These are phyloP conservation scores for Aegithalos caudatus DNA, from an alignment of 2,113 vertebrate species.

Conservation along the genomic window DNA sequence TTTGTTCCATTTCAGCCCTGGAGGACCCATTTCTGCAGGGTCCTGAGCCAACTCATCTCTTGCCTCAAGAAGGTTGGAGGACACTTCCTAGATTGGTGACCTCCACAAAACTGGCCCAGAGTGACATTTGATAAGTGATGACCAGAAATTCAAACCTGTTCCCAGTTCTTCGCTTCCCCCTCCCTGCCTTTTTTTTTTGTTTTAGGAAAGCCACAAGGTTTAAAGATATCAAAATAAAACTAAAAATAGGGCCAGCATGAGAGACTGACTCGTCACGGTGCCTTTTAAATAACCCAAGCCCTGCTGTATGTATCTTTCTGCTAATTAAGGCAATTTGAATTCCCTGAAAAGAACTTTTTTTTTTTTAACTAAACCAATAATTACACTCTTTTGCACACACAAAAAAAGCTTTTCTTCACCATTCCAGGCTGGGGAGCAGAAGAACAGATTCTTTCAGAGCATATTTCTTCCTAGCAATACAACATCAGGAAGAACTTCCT, in stretches of 20 bases:
- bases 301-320: conserved; percentile 33
- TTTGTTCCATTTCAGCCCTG: not conserved
- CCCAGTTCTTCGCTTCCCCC: not conserved
- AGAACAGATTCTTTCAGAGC: not conserved
- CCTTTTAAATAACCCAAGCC: conserved; percentile 41
- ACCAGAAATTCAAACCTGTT: not conserved
- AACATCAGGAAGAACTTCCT: conserved; percentile 13
- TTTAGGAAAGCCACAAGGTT: not conserved
- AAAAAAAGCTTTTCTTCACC: not conserved
- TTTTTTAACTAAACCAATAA: conserved; percentile 32
- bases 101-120: not conserved
- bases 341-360: conserved; percentile 36
- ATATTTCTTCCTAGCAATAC: not conserved
- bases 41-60: not conserved
- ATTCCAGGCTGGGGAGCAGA: not conserved
- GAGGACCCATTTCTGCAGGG: not conserved
- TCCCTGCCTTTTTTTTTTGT: not conserved
- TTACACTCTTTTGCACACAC: conserved; percentile 13
- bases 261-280: not conserved
- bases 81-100: not conserved
- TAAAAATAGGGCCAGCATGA: conserved; percentile 38
- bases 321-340: conserved; percentile 60
- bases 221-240: not conserved
- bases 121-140: not conserved
- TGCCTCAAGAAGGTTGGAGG: not conserved